A percentile compares a stretch with the other conserved stretches of the same genome.
These are phyloP conservation scores for Siderastrea radians DNA, from an alignment of 92 coral and sea anemone genomes.

Conservation along the genomic window DNA sequence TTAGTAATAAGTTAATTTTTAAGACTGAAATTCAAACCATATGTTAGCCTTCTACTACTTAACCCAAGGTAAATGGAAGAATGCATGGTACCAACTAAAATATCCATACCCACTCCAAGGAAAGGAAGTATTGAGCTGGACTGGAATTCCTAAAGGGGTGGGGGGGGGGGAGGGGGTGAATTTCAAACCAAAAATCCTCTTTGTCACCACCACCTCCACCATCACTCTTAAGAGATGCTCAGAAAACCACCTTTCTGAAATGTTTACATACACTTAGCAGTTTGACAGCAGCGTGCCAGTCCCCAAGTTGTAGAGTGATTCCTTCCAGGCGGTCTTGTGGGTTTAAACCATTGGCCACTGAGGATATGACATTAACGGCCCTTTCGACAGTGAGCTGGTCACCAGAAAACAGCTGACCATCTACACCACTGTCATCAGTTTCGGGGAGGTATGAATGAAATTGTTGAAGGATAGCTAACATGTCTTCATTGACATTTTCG, in stretches of 20 bases:
- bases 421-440: conserved; percentile 24
- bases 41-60: too few species aligned
- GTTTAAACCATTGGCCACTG: conserved; percentile 71
- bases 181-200: too few species aligned
- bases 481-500: conserved; percentile 60
- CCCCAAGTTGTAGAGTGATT: conserved; percentile 60
- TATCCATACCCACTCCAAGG: too few species aligned
- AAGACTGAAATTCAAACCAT: too few species aligned
- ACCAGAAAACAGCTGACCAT: conserved; percentile 58
- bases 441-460: conserved; percentile 57
- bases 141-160: too few species aligned
- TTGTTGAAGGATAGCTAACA: conserved; percentile 55
- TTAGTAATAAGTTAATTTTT: too few species aligned
- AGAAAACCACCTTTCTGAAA: neutral
- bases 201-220: neutral
- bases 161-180: too few species aligned
- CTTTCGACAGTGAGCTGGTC: conserved; percentile 59
- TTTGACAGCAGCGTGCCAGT: conserved; percentile 77
- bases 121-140: too few species aligned
- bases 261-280: conserved; percentile 52
- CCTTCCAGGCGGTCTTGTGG: conserved; percentile 59
- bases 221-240: neutral
- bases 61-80: too few species aligned
- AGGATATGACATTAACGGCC: conserved; percentile 61
- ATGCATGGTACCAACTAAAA: too few species aligned